These are phyloP conservation scores for Drosophila ananassae DNA, from an alignment of 1,140 invertebrate species.

Conservation along the genomic window DNA sequence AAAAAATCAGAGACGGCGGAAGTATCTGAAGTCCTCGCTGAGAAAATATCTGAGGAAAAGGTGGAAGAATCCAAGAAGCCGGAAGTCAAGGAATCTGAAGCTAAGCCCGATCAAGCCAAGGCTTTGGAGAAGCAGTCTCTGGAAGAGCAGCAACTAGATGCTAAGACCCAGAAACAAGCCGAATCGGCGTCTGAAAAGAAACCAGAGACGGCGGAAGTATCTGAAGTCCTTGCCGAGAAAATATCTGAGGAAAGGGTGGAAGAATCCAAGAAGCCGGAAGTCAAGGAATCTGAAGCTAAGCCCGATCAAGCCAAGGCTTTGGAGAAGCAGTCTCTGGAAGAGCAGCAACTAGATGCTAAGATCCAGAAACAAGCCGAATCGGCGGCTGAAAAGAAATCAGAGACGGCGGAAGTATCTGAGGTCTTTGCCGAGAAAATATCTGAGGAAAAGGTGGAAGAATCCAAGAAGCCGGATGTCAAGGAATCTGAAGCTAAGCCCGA, in stretches of 20 bases:
- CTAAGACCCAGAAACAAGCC: background rate
- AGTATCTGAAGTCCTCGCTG: background rate
- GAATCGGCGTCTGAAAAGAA: background rate
- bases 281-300: background rate
- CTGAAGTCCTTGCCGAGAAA: background rate
- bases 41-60: background rate
- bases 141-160: background rate
- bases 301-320: conserved; percentile 10
- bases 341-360: background rate
- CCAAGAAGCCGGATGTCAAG: background rate
- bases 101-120: background rate
- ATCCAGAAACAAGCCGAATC: background rate
- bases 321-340: background rate
- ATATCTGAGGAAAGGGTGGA: background rate
- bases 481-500: background rate
- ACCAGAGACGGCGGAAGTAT: background rate
- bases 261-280: background rate
- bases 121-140: background rate
- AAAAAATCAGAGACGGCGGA: background rate
- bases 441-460: background rate
- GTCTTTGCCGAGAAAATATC: background rate
- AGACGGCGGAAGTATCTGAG: background rate
- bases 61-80: background rate
- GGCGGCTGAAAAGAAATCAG: background rate
- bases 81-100: background rate